Base-by-base conservation (phyloP, 1,140 invertebrate genomes). In the Tribolium castaneum region DNA sequence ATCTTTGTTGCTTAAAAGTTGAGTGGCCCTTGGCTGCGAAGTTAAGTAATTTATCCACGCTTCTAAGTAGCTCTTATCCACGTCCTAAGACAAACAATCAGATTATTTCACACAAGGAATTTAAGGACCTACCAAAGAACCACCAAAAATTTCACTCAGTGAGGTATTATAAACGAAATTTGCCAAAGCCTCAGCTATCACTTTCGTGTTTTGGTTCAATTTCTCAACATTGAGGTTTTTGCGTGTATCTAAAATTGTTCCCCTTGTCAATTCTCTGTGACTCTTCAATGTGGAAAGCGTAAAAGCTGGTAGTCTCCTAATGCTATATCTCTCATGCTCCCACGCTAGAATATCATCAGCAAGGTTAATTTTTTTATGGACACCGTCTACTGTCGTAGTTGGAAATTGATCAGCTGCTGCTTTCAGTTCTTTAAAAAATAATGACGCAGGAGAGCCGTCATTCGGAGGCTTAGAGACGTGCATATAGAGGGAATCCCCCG, bases 291-390 rank as follows among this genome's bases (percentile, higher is more conserved):
- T 90, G n/a, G 97, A 98, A 4, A 99, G 81, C 6, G 97, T 99
- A 82, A 98, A 94, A 0, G 97, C 97, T 19, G 96, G 93, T 76
- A 99, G 90, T 78, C 97, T 90, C 77, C 95, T 91, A 81, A 99
- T 97, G 85, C 96, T 98, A 86, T 95, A 99, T 82, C 97, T 89
- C 87, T 99, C 98, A 85, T 99, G 98, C 86, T 99, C 98, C 98
- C 98, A 99, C 0, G 96, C 94, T 30, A 99, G 73, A 72, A 93
- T 90, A 74, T 97, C 95, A 70, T 99, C 96, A 0, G 96, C 96
- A n/a, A 99, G 88, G 89, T 99, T 98, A 80, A 99, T 99, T 89
- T 99, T 99, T 87, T 99, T 99, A 84, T 99, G 97, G 9, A 97
- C 90, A 62, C 96, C 91, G 82, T 96, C 92, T 19, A 97, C 90